Evolutionary conservation across 2,113 vertebrate genomes (phyloP).

Genomic region (Rattus norvegicus): DNA sequence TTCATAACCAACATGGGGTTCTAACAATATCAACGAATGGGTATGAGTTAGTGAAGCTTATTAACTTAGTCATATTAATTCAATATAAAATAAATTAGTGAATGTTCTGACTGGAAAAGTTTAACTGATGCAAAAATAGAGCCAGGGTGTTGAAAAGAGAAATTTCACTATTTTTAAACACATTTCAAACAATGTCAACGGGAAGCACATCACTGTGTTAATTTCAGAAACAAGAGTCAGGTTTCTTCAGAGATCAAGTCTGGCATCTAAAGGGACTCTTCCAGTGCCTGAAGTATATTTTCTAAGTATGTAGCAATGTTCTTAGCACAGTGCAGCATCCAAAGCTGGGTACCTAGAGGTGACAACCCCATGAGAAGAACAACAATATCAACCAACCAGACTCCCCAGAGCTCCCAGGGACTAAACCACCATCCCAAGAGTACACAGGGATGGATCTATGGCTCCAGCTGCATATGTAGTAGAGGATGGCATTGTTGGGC

Average conservation of each 20-base stretch:
- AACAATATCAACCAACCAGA: too few relatives aligned
- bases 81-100: background rate
- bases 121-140: background rate
- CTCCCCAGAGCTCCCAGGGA: too few relatives aligned
- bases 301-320: background rate
- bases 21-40: background rate
- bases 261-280: background rate
- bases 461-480: too few relatives aligned
- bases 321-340: conserved; percentile 22
- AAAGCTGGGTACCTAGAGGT: background rate
- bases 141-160: background rate
- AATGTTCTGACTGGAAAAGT: background rate
- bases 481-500: too few relatives aligned
- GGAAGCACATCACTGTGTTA: background rate
- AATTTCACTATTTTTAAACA: background rate
- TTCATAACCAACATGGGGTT: background rate
- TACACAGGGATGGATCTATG: too few relatives aligned
- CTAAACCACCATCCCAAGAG: too few relatives aligned
- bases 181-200: background rate
- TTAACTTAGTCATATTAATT: background rate
- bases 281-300: background rate
- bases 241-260: background rate
- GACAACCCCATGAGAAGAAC: background rate
- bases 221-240: background rate
- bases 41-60: background rate